Percentiles rank a stretch among this genome's conserved stretches.
These are phyloP conservation scores for Orchesellides sinensis DNA, from an alignment of 2,888 invertebrate species.

Conservation along the genomic window DNA sequence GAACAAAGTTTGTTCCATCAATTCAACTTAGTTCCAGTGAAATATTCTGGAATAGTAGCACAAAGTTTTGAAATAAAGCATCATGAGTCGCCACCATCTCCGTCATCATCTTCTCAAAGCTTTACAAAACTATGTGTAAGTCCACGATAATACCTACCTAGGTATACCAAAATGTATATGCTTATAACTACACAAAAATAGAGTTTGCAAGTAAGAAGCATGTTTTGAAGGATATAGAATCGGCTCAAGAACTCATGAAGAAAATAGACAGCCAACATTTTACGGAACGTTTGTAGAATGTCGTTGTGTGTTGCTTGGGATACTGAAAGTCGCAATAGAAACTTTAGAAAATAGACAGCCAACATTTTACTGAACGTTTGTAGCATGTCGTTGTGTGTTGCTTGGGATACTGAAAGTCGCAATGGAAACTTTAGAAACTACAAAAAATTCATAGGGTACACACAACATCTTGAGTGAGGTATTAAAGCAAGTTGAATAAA, in stretches of 20 bases:
- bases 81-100: conserved; percentile 53
- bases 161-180: too few species aligned
- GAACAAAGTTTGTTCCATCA: conserved; percentile 68
- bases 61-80: conserved; percentile 73
- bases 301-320: conserved; percentile 10
- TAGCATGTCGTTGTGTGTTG: conserved; percentile 5
- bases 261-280: conserved; percentile 34
- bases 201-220: too few species aligned
- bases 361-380: conserved; percentile 26
- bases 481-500: conserved; percentile 40
- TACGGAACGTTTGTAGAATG: conserved; percentile 1
- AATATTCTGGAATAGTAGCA: conserved; percentile 69
- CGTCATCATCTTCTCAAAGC: conserved; percentile 36
- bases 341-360: conserved; percentile 24
- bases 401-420: conserved; percentile 10
- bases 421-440: too few species aligned
- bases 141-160: too few species aligned
- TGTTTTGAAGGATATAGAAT: too few species aligned
- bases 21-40: conserved; percentile 72
- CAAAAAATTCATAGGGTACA: neutral
- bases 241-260: too few species aligned
- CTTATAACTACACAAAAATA: conserved; percentile 25
- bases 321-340: conserved; percentile 1
- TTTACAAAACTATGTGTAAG: too few species aligned
- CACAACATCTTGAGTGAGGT: conserved; percentile 29